Evolutionary conservation across 2,113 vertebrate genomes (phyloP).

Genomic region (Chascanopsetta lugubris): DNA sequence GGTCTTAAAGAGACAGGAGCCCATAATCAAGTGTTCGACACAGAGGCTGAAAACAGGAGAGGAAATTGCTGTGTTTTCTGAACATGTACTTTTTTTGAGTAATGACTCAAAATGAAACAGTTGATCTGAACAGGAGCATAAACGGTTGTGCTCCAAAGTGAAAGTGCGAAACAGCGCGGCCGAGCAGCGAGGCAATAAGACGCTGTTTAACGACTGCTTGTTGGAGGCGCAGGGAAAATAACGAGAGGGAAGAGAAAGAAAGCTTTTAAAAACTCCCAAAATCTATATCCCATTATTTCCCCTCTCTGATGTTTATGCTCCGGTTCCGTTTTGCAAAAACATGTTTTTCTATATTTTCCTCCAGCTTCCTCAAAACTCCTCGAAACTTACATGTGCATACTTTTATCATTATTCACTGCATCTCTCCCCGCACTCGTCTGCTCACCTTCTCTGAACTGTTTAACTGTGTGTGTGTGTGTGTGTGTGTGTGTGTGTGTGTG

Average conservation of each 20-base stretch:
- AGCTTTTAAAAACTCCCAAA: not conserved
- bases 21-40: too few species aligned
- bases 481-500: slow-evolving; percentile 55
- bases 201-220: slow-evolving; percentile 6
- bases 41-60: too few species aligned
- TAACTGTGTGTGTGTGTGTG: too few species aligned
- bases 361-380: not conserved
- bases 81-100: too few species aligned
- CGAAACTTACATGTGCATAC: slow-evolving; percentile 8
- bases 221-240: not conserved
- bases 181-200: not conserved
- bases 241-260: not conserved
- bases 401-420: slow-evolving; percentile 26
- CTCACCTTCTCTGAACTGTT: slow-evolving; percentile 31
- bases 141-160: too few species aligned
- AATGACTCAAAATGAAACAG: too few species aligned
- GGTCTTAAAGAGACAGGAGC: too few species aligned
- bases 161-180: not conserved
- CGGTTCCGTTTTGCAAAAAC: slow-evolving; percentile 9
- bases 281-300: not conserved
- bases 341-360: slow-evolving; percentile 3
- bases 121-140: too few species aligned
- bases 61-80: too few species aligned
- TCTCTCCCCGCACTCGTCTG: slow-evolving; percentile 21
- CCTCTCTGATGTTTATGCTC: not conserved